phyloP scores from a whole-genome alignment of 92 coral and sea anemone species.

The Siderastrea siderea region DNA sequence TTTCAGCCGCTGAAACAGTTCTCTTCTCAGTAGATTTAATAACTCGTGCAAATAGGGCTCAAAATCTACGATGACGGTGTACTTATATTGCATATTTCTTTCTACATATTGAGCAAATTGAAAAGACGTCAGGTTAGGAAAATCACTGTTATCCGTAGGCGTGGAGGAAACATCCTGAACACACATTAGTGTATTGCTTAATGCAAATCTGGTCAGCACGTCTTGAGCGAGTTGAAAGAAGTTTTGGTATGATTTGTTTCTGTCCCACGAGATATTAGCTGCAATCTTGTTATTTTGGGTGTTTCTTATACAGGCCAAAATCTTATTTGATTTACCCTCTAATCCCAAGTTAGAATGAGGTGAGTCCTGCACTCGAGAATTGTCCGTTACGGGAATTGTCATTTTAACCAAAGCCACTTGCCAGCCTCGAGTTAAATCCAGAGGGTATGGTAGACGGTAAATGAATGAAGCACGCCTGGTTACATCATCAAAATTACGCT shows the following conservation, averaged over 20 bases:
- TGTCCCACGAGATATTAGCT: background rate
- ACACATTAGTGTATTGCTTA: background rate
- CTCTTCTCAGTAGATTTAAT: no score
- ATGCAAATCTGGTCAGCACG: background rate
- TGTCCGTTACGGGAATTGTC: slow-evolving; percentile 17
- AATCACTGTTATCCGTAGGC: no score
- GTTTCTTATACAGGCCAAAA: slow-evolving; percentile 7
- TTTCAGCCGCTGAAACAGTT: no score
- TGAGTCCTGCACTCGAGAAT: background rate
- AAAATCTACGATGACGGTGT: no score
- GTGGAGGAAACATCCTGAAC: background rate
- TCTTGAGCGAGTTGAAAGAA: slow-evolving; percentile 10
- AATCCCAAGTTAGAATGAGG: slow-evolving; percentile 1
- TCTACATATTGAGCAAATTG: no score
- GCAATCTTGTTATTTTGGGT: background rate
- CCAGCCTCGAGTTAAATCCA: slow-evolving; percentile 13
- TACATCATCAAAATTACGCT: slow-evolving; percentile 12
- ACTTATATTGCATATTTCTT: no score
- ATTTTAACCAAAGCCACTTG: slow-evolving; percentile 21
- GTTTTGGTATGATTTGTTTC: slow-evolving; percentile 4
- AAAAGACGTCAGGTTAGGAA: no score
- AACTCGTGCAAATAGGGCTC: no score
- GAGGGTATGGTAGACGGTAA: slow-evolving; percentile 3
- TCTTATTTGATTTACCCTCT: slow-evolving; percentile 3
- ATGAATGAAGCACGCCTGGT: slow-evolving; percentile 2